Evolutionary conservation across 2,888 invertebrate species (phyloP).

Genomic region (Erebia epiphron): DNA sequence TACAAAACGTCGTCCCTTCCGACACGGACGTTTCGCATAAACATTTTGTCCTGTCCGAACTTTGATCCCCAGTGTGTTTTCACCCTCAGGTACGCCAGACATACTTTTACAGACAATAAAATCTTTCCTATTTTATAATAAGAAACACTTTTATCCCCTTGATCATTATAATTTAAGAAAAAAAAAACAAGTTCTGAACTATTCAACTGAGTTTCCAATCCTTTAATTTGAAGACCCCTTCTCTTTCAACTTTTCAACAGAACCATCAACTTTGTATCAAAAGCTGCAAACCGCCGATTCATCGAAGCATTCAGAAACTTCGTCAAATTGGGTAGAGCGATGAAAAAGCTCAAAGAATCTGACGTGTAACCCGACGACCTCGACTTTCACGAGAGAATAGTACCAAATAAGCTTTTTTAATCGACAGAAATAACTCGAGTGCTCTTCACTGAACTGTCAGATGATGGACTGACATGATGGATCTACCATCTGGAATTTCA

Average conservation of each 20-base stretch:
- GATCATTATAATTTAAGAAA: neutral
- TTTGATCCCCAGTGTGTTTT: too few species aligned
- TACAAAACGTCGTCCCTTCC: too few species aligned
- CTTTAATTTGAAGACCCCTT: neutral
- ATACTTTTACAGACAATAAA: too few species aligned
- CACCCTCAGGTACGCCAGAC: too few species aligned
- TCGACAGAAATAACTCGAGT: conserved; percentile 43
- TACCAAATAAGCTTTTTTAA: conserved; percentile 54
- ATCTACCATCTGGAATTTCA: neutral
- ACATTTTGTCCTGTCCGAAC: too few species aligned
- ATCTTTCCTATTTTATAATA: too few species aligned
- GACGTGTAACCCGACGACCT: conserved; percentile 65
- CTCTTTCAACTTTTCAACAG: conserved; percentile 2
- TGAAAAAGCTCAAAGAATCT: conserved; percentile 50
- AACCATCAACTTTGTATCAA: conserved; percentile 11
- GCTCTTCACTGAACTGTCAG: conserved; percentile 27
- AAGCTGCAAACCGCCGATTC: conserved; percentile 15
- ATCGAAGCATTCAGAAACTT: conserved; percentile 42
- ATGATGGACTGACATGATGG: neutral
- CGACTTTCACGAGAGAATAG: conserved; percentile 65
- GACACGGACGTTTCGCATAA: too few species aligned
- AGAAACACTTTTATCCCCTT: neutral
- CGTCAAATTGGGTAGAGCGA: conserved; percentile 45
- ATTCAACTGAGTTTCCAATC: neutral
- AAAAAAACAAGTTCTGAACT: neutral